Percentiles rank a stretch among this genome's conserved stretches.
Evolutionary conservation across 2,113 vertebrate genomes (phyloP).

Genomic region (Amphiprion percula): DNA sequence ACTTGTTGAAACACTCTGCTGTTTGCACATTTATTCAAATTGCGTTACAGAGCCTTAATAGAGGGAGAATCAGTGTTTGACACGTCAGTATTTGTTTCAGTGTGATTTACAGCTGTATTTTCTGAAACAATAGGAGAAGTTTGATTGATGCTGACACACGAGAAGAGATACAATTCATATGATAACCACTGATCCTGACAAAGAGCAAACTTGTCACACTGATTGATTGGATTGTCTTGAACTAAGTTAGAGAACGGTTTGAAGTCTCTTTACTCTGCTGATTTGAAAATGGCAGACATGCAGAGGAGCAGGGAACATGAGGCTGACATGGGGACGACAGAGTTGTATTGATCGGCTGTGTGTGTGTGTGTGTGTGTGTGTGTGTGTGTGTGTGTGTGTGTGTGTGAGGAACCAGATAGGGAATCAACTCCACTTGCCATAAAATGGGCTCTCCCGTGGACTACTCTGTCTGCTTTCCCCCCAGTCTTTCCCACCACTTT

Average conservation of each 20-base stretch:
- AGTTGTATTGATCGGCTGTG: background rate
- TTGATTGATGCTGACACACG: too few species aligned
- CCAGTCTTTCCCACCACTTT: constrained; percentile 20
- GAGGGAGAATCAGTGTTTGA: background rate
- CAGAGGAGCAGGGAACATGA: background rate
- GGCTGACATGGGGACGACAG: background rate
- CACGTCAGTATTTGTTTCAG: background rate
- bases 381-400: too few species aligned
- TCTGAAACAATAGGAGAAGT: too few species aligned
- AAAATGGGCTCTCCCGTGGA: constrained; percentile 10
- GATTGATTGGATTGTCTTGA: constrained; percentile 53
- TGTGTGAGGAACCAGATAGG: background rate
- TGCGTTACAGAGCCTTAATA: background rate
- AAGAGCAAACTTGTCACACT: background rate
- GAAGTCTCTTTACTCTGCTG: background rate
- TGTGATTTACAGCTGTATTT: background rate
- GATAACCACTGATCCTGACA: background rate
- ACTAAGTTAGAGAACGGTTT: background rate
- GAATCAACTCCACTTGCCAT: constrained; percentile 3
- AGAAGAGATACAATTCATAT: background rate
- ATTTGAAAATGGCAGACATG: background rate
- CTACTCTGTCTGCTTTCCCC: constrained; percentile 1
- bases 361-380: constrained; percentile 1
- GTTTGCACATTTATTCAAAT: background rate
- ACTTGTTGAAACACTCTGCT: background rate